Conservation (phyloP, 2,888 invertebrate genomes). For the Polia nebulosa region DNA sequence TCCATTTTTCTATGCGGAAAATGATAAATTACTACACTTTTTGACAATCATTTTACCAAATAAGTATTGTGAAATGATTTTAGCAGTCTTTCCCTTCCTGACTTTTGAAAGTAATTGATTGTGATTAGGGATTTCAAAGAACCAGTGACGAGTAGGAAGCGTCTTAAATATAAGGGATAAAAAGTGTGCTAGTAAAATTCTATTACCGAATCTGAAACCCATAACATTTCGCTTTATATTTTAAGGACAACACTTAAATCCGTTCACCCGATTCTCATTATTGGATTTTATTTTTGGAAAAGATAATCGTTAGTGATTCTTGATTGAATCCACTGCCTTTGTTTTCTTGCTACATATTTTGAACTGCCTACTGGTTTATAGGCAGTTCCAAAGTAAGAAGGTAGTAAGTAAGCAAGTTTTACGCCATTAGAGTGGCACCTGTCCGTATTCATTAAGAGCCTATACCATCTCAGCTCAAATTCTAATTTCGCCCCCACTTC, state of each 20-base stretch:
- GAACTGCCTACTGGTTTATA: neutral
- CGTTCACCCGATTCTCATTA: neutral
- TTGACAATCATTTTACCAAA: too few species aligned
- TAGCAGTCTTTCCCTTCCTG: too few species aligned
- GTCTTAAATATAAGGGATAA: neutral
- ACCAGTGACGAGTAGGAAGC: neutral
- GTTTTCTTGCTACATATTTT: neutral
- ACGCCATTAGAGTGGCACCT: neutral
- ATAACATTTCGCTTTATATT: constrained; percentile 20
- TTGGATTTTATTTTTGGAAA: constrained; percentile 27
- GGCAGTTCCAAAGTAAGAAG: neutral
- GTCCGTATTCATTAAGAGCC: too few species aligned
- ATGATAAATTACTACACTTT: neutral
- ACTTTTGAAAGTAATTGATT: neutral
- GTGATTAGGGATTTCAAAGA: neutral
- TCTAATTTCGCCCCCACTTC: too few species aligned
- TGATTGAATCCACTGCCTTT: constrained; percentile 8
- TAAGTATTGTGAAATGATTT: too few species aligned
- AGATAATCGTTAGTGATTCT: constrained; percentile 15
- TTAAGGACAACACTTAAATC: constrained; percentile 8
- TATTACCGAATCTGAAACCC: constrained; percentile 19
- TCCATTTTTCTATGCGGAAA: neutral
- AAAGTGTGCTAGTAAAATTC: constrained; percentile 3
- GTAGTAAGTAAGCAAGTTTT: neutral
- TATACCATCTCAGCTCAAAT: too few species aligned